Conservation (phyloP, 2,113 vertebrate species). For the Pangasianodon gigas region DNA sequence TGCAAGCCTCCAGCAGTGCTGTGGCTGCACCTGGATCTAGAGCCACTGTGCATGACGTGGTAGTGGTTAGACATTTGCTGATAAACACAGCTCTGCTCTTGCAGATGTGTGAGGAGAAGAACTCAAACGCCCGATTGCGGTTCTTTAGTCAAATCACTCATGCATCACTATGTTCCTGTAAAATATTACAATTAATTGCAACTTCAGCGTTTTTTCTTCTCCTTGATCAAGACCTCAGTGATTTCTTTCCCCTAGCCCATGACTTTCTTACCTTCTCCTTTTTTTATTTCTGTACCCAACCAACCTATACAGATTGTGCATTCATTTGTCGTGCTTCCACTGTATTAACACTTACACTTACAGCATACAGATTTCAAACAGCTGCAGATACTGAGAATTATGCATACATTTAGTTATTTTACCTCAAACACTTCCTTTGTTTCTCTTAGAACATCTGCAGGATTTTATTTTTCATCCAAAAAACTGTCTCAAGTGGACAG, state of each 20-base stretch:
- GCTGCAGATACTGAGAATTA: not conserved
- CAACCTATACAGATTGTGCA: not conserved
- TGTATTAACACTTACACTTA: not conserved
- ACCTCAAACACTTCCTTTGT: not conserved
- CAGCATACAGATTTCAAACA: not conserved
- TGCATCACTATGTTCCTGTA: not conserved
- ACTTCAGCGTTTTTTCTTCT: not conserved
- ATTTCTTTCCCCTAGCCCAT: not conserved
- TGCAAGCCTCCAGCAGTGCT: not conserved
- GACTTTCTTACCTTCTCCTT: conserved; percentile 15
- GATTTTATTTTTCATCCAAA: not conserved
- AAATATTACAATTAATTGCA: conserved; percentile 1
- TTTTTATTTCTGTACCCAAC: not conserved
- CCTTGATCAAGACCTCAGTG: not conserved
- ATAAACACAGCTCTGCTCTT: conserved; percentile 40
- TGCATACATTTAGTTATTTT: not conserved
- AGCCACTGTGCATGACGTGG: conserved; percentile 22
- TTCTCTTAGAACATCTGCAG: not conserved
- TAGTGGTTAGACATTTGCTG: conserved; percentile 37
- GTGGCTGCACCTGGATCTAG: conserved; percentile 37
- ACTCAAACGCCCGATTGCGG: conserved; percentile 14
- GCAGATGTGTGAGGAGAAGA: conserved; percentile 26
- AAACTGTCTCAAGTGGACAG: conserved; percentile 20
- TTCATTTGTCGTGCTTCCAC: not conserved
- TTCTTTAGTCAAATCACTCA: conserved; percentile 37